Evolutionary conservation across 37 sponge, comb jelly and placozoan species (phyloP).

Genomic region (Oopsacas minuta): DNA sequence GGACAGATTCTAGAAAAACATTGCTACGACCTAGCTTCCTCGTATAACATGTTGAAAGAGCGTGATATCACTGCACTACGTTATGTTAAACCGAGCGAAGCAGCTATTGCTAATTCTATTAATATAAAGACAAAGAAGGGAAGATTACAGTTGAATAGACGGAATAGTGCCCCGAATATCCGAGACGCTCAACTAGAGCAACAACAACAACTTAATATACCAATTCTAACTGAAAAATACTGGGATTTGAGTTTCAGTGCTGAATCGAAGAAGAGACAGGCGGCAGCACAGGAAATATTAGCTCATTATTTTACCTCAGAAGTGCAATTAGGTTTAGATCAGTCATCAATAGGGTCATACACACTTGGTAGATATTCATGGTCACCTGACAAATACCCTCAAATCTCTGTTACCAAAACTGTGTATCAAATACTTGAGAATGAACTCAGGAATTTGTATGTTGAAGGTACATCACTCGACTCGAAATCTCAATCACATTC

Average conservation of each 20-base stretch:
- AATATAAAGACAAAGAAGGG: background rate
- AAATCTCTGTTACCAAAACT: background rate
- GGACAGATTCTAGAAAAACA: conserved; percentile 21
- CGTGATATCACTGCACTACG: background rate
- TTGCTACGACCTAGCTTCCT: conserved; percentile 20
- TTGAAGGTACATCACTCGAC: background rate
- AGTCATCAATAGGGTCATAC: background rate
- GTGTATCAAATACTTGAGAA: background rate
- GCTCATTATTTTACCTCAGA: background rate
- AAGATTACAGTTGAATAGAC: background rate
- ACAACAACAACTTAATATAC: background rate
- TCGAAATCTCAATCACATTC: background rate
- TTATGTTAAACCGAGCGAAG: background rate
- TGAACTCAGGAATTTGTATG: background rate
- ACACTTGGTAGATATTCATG: conserved; percentile 2
- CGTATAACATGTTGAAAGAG: background rate
- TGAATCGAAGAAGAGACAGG: background rate
- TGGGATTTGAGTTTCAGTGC: background rate
- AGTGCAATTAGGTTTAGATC: background rate
- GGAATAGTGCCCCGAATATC: background rate
- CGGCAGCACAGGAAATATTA: background rate
- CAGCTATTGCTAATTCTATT: background rate
- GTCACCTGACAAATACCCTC: background rate
- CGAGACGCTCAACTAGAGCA: background rate
- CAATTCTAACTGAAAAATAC: background rate